These are phyloP conservation scores for Eucriotettix oculatus DNA, from an alignment of 2,888 invertebrate species.

Conservation along the genomic window DNA sequence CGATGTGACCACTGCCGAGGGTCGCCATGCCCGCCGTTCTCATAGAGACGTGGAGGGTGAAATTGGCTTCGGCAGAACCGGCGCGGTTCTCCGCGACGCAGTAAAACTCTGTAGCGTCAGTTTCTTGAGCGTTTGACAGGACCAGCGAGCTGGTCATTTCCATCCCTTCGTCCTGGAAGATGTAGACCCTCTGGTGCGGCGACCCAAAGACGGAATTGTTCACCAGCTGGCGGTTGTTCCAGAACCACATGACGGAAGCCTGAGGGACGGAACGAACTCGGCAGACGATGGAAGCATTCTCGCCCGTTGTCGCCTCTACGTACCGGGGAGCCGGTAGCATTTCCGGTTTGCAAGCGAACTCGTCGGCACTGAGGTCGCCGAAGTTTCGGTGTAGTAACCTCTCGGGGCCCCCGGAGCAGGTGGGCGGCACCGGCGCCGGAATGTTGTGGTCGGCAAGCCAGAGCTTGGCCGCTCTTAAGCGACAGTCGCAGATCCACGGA, in stretches of 20 bases:
- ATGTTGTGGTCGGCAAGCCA: constrained; percentile 67
- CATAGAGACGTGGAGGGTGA: constrained; percentile 67
- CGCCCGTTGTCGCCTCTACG: constrained; percentile 62
- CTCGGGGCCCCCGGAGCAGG: constrained; percentile 55
- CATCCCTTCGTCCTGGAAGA: constrained; percentile 58
- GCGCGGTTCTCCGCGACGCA: constrained; percentile 83
- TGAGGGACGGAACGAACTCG: constrained; percentile 65
- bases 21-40: constrained; percentile 64
- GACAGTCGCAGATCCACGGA: constrained; percentile 80
- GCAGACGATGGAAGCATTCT: constrained; percentile 73
- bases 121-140: constrained; percentile 66
- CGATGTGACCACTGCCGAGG: constrained; percentile 69
- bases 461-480: constrained; percentile 59
- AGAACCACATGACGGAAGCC: constrained; percentile 71
- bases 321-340: constrained; percentile 46
- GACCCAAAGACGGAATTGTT: constrained; percentile 66
- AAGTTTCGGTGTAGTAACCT: constrained; percentile 55
- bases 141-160: constrained; percentile 61
- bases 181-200: constrained; percentile 55
- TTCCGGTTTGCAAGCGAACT: constrained; percentile 75
- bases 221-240: constrained; percentile 59
- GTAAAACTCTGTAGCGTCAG: constrained; percentile 69
- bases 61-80: constrained; percentile 75
- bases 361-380: constrained; percentile 58
- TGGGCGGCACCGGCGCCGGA: constrained; percentile 59